Evolutionary conservation across 2,797 vertebrate genomes (phyloP).

Genomic region (Ceryle rudis): DNA sequence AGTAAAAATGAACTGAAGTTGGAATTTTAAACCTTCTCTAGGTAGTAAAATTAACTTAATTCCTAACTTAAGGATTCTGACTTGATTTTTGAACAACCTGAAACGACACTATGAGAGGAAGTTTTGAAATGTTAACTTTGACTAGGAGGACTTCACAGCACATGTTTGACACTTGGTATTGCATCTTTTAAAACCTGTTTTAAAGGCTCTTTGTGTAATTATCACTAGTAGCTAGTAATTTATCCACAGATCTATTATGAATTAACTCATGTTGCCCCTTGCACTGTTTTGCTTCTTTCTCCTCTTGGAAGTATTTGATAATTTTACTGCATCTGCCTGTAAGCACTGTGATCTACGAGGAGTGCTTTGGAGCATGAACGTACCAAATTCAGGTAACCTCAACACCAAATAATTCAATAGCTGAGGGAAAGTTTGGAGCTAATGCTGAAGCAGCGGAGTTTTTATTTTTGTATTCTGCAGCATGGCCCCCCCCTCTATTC

Average conservation of each 20-base stretch:
- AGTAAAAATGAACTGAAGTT: background rate
- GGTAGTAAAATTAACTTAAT: background rate
- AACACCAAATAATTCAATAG: background rate
- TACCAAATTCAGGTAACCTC: background rate
- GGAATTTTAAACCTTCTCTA: background rate
- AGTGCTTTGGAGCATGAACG: background rate
- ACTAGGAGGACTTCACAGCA: background rate
- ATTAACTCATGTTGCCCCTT: background rate
- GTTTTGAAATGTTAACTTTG: background rate
- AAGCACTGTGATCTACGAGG: background rate
- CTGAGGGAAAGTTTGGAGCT: background rate
- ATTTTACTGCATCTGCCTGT: background rate
- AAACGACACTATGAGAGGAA: background rate
- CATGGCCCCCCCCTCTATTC: background rate
- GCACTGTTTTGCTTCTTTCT: background rate
- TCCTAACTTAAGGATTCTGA: background rate
- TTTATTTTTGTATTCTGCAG: background rate
- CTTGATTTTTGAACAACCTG: background rate
- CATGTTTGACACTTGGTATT: background rate
- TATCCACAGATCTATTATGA: background rate
- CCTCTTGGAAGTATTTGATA: background rate
- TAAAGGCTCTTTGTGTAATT: background rate
- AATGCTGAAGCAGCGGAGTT: background rate
- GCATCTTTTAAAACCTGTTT: background rate
- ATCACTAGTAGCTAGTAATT: background rate